Percentiles rank a stretch among this genome's conserved stretches.
phyloP scores from a whole-genome alignment of 2,797 vertebrate species.

The Lutra lutra region DNA sequence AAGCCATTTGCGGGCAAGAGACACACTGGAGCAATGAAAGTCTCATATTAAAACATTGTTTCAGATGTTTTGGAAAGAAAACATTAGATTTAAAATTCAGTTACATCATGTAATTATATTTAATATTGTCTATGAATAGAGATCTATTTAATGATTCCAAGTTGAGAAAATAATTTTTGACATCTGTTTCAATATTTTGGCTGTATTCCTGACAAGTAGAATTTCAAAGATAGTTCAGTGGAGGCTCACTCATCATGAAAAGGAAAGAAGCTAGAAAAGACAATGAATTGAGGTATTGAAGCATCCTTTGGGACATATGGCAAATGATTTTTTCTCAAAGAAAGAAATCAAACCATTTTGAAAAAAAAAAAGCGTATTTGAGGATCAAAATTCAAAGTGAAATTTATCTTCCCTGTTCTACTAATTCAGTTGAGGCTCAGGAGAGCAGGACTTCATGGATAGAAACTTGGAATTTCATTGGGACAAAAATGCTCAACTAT shows the following conservation, averaged over 20 bases:
- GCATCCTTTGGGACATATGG: slow-evolving; percentile 52
- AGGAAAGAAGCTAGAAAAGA: slow-evolving; percentile 63
- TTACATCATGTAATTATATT: slow-evolving; percentile 62
- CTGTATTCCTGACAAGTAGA: slow-evolving; percentile 56
- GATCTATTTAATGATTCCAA: slow-evolving; percentile 62
- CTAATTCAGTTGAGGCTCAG: background rate
- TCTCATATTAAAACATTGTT: slow-evolving; percentile 26
- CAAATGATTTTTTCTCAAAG: slow-evolving; percentile 29
- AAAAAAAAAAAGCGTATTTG: background rate
- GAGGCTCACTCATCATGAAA: slow-evolving; percentile 54
- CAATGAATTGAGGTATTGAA: slow-evolving; percentile 55
- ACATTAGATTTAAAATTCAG: slow-evolving; percentile 51
- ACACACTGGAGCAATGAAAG: background rate
- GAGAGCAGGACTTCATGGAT: background rate
- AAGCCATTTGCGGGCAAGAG: background rate
- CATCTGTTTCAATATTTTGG: slow-evolving; percentile 74
- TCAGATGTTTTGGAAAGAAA: slow-evolving; percentile 54
- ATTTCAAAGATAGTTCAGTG: slow-evolving; percentile 70
- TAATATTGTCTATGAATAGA: slow-evolving; percentile 68
- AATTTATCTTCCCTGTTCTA: background rate
- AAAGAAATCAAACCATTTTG: slow-evolving; percentile 39
- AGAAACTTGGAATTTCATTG: background rate
- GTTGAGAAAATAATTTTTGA: slow-evolving; percentile 73
- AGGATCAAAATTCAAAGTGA: slow-evolving; percentile 24
- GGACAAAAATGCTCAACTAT: background rate